These are phyloP conservation scores for Simalia tracyae DNA, from an alignment of 2,797 vertebrate genomes.

Conservation along the genomic window DNA sequence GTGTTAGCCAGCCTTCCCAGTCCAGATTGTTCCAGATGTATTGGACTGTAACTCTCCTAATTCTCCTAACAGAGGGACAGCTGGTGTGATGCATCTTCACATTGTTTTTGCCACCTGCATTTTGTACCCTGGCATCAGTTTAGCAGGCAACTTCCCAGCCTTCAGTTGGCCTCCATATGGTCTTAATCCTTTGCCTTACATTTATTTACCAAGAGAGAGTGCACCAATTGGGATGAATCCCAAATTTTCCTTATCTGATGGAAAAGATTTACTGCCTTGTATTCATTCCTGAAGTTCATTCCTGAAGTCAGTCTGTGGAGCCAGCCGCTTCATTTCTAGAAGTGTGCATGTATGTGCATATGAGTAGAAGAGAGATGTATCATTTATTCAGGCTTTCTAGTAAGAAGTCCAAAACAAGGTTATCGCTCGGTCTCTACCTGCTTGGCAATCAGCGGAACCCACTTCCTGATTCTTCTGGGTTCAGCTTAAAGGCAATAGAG, in stretches of 20 bases:
- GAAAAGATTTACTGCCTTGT: background rate
- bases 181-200: background rate
- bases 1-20: background rate
- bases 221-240: background rate
- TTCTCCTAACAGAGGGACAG: background rate
- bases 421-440: fast-evolving
- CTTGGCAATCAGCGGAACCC: background rate
- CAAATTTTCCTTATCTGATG: background rate
- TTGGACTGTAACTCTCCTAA: background rate
- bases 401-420: background rate
- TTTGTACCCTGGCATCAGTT: background rate
- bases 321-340: background rate
- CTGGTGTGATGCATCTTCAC: background rate
- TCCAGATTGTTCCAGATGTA: background rate
- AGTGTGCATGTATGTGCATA: background rate
- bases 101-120: background rate
- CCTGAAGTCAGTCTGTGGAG: background rate
- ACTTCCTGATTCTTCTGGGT: too few relatives aligned
- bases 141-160: background rate
- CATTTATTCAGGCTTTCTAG: background rate
- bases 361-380: background rate
- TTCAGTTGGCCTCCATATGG: background rate
- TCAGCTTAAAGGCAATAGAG: background rate
- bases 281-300: background rate
- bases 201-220: background rate